Conservation (phyloP, 2,797 vertebrate genomes). For the Phataginus tetradactyla region DNA sequence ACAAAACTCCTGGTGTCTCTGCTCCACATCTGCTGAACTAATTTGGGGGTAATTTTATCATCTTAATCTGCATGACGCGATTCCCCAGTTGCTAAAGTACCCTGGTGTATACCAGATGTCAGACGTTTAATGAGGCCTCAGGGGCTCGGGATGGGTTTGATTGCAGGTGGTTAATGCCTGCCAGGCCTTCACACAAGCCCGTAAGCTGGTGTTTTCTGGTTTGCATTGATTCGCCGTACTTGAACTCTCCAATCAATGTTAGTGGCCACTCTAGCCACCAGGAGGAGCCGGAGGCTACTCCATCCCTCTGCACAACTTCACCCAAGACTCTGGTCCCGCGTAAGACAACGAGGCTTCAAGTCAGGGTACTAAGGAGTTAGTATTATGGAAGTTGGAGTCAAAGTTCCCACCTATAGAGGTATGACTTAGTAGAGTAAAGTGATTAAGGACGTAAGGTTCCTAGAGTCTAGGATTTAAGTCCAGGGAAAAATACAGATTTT, state of each 20-base stretch:
- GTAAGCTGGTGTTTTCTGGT: neutral
- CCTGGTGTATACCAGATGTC: conserved; percentile 55
- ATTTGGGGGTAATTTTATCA: conserved; percentile 62
- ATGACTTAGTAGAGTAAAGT: neutral
- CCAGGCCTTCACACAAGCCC: conserved; percentile 15
- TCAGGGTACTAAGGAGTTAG: neutral
- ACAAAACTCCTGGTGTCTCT: conserved; percentile 54
- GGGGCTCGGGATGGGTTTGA: neutral
- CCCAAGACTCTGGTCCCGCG: neutral
- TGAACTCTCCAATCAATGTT: neutral
- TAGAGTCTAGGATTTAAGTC: neutral
- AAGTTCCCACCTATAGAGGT: neutral
- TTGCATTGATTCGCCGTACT: neutral
- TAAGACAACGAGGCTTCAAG: neutral
- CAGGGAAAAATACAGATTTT: neutral
- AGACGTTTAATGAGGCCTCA: conserved; percentile 30
- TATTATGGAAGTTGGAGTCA: neutral
- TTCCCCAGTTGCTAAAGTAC: conserved; percentile 20
- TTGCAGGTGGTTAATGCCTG: conserved; percentile 15
- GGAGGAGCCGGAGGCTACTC: conserved; percentile 63
- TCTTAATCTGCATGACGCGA: conserved; percentile 48
- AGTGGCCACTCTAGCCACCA: conserved; percentile 42
- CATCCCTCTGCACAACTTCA: neutral
- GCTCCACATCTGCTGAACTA: conserved; percentile 61
- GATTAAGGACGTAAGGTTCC: neutral